Base-by-base conservation (phyloP, 2,113 vertebrate species). In the Gallinago undulata region DNA sequence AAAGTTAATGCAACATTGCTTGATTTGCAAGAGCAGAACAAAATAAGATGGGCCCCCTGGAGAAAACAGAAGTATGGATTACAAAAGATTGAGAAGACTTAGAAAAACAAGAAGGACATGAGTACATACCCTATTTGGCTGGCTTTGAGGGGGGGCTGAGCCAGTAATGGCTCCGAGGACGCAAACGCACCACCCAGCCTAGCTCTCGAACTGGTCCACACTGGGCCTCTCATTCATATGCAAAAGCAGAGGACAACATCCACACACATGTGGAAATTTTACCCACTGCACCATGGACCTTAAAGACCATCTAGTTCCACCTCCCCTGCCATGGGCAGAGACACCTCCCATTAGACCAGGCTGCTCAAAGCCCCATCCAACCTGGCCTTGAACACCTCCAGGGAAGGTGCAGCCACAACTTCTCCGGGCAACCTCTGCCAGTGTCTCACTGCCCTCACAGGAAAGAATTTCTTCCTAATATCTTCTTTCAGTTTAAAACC, bases 121-220 rank as follows among this genome's bases (percentile, higher is more conserved):
- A 79, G 60, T 11, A 41, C 17, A 9, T 6, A 2, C 0, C 1
- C 3, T 31, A 2, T 33, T 27, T 28, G 47, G 15, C 5, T 37
- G 76, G n/a, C 27, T 64, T 37, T 35, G 43, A 59, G 60, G 17
- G 41, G 50, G 23, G 19, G 31, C 50, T 53, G 50, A 64, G 33
- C 33, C 87, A 47, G 15, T 15, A 47, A 47, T 1, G 13, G 63
- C 35, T 45, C 53, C 0, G 1, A 66, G 53, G 30, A 27, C 12
- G 16, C 1, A 0, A 80, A 59, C 1, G 2, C 64, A 39, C 16
- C 33, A 25, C 30, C 19, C 55, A 47, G 31, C 31, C 47, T 19
- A 19, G 12, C 28, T 39, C 16, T 60, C 23, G 9, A 10, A 10
- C 47, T 48, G 39, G 39, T 25, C 24, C 62, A 35, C 19, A 4